A percentile compares a stretch with the other conserved stretches of the same genome.
Conservation (phyloP, 2,888 invertebrate species). For the Panorpa germanica region DNA sequence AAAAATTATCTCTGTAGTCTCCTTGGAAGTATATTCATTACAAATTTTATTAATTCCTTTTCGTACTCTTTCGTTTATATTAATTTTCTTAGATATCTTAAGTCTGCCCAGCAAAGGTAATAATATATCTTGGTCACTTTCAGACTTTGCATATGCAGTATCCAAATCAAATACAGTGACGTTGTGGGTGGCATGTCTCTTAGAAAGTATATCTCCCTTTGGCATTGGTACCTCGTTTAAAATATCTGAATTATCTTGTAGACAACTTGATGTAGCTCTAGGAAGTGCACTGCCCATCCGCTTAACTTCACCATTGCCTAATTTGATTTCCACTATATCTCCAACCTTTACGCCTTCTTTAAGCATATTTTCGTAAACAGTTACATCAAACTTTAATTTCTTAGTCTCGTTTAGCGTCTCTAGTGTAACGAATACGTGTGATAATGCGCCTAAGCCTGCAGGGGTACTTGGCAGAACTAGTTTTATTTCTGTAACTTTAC, state of each 20-base stretch:
- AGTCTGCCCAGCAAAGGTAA: constrained; percentile 98
- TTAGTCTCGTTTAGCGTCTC: constrained; percentile 98
- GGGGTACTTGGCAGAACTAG: constrained; percentile 96
- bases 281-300: constrained; percentile 94
- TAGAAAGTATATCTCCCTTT: constrained; percentile 98
- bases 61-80: constrained; percentile 94
- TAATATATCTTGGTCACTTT: constrained; percentile 95
- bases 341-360: constrained; percentile 95
- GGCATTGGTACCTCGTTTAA: constrained; percentile 98
- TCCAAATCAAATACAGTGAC: constrained; percentile 96
- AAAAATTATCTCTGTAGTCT: constrained; percentile 93
- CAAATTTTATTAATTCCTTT: constrained; percentile 98
- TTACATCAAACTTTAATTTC: constrained; percentile 91
- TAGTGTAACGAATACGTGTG: constrained; percentile 88
- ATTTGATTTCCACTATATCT: constrained; percentile 98
- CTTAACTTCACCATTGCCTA: constrained; percentile 96
- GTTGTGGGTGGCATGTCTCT: constrained; percentile 93
- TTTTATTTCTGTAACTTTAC: constrained; percentile 96
- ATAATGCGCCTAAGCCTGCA: constrained; percentile 91
- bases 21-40: constrained; percentile 97
- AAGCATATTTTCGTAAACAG: constrained; percentile 92
- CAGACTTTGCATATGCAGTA: constrained; percentile 91
- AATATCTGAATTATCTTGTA: constrained; percentile 95
- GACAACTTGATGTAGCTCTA: constrained; percentile 95
- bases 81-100: constrained; percentile 98